Percentiles rank a stretch among this genome's conserved stretches.
These are phyloP conservation scores for Drosophila orena DNA, from an alignment of 1,140 invertebrate species.

Conservation along the genomic window DNA sequence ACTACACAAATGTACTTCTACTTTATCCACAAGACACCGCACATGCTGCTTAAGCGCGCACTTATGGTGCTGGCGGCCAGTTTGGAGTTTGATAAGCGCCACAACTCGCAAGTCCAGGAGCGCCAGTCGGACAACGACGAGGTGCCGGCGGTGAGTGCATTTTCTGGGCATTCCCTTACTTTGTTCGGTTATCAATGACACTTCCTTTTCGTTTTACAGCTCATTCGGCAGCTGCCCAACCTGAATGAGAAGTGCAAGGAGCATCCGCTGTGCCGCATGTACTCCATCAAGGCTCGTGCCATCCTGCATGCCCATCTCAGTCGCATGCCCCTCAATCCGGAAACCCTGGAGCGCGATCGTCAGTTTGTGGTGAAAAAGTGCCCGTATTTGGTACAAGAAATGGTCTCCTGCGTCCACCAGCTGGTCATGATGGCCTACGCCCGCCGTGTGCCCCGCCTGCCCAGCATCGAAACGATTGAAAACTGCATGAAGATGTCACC, in stretches of 20 bases:
- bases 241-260: constrained; percentile 98
- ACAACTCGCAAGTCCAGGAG: constrained; percentile 97
- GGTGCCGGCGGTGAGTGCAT: constrained; percentile 92
- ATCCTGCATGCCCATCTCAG: constrained; percentile 97
- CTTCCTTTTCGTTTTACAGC: constrained; percentile 85
- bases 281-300: constrained; percentile 98
- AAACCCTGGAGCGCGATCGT: constrained; percentile 93
- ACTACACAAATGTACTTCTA: constrained; percentile 98
- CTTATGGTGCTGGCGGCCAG: constrained; percentile 98
- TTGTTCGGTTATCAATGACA: background rate
- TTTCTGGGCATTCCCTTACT: background rate
- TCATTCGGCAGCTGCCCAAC: constrained; percentile 96
- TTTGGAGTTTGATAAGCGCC: constrained; percentile 97
- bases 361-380: constrained; percentile 96
- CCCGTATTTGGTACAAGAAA: constrained; percentile 98
- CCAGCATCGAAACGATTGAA: constrained; percentile 97
- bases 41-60: constrained; percentile 97
- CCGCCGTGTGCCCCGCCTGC: constrained; percentile 90
- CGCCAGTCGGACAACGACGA: constrained; percentile 97
- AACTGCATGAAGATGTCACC: constrained; percentile 98
- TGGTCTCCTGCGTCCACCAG: constrained; percentile 98
- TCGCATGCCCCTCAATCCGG: constrained; percentile 91
- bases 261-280: constrained; percentile 95
- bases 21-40: constrained; percentile 97
- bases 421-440: constrained; percentile 96